Percentiles rank a stretch among this genome's conserved stretches.
Evolutionary conservation across 2,888 invertebrate genomes (phyloP).

Genomic region (Cheilosia grossa): DNA sequence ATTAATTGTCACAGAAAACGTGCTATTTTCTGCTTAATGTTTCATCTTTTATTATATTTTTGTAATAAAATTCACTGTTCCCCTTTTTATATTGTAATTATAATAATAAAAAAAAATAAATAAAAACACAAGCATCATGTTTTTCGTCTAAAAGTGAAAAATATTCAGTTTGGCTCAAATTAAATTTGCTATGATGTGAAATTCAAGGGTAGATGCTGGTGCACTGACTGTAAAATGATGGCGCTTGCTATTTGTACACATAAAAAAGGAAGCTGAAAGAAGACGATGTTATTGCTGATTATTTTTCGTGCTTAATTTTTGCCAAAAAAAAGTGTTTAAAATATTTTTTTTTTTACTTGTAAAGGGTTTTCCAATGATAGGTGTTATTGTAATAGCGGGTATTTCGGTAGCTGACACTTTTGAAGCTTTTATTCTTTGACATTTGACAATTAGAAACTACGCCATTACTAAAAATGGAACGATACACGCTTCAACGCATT

Average conservation of each 20-base stretch:
- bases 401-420: too few relatives aligned
- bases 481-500: too few relatives aligned
- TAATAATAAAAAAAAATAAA: slow-evolving; percentile 31
- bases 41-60: slow-evolving; percentile 10
- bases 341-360: slow-evolving; percentile 12
- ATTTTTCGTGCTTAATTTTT: slow-evolving; percentile 40
- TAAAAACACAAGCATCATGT: background rate
- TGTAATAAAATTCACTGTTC: slow-evolving; percentile 13
- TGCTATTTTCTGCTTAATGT: slow-evolving; percentile 28
- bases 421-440: too few relatives aligned
- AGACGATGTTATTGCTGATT: slow-evolving; percentile 5
- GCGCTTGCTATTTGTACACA: slow-evolving; percentile 54
- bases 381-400: too few relatives aligned
- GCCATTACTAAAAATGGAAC: too few relatives aligned
- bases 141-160: slow-evolving; percentile 9
- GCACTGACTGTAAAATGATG: slow-evolving; percentile 29
- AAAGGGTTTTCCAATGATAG: too few relatives aligned
- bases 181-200: slow-evolving; percentile 20
- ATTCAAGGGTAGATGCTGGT: slow-evolving; percentile 34
- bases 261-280: background rate
- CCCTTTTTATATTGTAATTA: slow-evolving; percentile 38
- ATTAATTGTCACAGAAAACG: slow-evolving; percentile 17
- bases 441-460: too few relatives aligned
- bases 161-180: too few relatives aligned
- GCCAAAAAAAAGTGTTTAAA: slow-evolving; percentile 11